A percentile compares a stretch with the other conserved stretches of the same genome.
These are phyloP conservation scores for Andrena camellia DNA, from an alignment of 2,888 invertebrate genomes.

Conservation along the genomic window DNA sequence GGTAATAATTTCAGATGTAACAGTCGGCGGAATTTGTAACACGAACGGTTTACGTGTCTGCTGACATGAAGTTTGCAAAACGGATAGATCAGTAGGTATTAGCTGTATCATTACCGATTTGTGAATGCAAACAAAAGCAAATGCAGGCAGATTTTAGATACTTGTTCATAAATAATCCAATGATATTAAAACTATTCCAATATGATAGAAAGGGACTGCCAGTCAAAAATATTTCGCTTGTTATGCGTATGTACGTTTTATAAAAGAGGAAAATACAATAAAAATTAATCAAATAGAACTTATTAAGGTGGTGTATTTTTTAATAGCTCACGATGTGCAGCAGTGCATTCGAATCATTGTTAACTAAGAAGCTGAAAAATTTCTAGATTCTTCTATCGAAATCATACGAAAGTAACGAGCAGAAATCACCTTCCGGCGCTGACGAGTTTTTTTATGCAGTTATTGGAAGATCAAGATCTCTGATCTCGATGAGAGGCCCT, in stretches of 20 bases:
- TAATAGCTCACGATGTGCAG: background rate
- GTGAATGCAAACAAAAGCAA: background rate
- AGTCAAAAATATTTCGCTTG: too few relatives aligned
- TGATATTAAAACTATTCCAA: too few relatives aligned
- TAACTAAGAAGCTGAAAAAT: background rate
- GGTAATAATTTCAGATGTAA: conserved; percentile 9
- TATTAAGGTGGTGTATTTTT: background rate
- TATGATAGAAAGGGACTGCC: too few relatives aligned
- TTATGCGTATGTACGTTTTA: too few relatives aligned
- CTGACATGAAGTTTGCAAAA: conserved; percentile 20
- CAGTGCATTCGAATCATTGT: background rate
- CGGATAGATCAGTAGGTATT: background rate
- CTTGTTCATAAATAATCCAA: too few relatives aligned
- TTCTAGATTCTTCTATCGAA: background rate
- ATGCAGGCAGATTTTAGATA: too few relatives aligned
- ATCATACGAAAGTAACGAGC: background rate
- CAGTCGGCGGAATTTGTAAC: conserved; percentile 14
- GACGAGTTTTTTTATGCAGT: background rate
- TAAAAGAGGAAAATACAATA: too few relatives aligned
- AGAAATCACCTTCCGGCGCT: background rate
- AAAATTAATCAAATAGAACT: too few relatives aligned
- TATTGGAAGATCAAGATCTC: conserved; percentile 72
- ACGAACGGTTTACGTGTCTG: conserved; percentile 20
- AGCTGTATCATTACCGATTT: conserved; percentile 27
- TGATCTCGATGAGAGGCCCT: conserved; percentile 47